Evolutionary conservation across 2,113 vertebrate genomes (phyloP), one percentile per base, ranked within the genome.

Genomic region (Tretioscincus oriximinensis): DNA sequence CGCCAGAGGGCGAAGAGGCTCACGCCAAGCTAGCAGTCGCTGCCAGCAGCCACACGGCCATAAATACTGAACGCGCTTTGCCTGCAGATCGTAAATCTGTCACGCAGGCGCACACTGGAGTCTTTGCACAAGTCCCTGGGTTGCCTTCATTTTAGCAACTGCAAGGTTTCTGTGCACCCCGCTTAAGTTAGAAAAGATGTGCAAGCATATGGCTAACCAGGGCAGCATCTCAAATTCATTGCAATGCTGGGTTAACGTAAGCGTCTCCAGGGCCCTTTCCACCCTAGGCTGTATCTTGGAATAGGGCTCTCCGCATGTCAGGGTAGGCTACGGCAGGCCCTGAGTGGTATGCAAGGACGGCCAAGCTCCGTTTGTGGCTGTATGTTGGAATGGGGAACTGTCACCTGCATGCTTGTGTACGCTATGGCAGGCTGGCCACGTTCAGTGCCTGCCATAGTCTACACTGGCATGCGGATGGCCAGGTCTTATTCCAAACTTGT

Each of bases 71-170:
- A 81, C 60, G 66, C 68, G 29, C 14, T 22, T 69, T 70, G 35
- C 58, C 73, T 69, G 65, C 65, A 70, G 80, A 28, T 61, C n/a
- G 4, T 76, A 49, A 69, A 76, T 76, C 51, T 81, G 65, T 60
- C 73, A 76, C 35, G 73, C 73, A 76, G n/a, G 47, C 61, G 7
- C 9, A 47, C 9, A n/a, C 49, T 60, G 31, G 49, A 73, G 72
- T 67, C 5, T 41, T 74, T 58, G 51, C 64, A 45, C 71, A 10
- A 10, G 51, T 69, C 54, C 65, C 66, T 60, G 20, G 20, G 54
- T 69, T 81, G 47, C 65, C n/a, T 69, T 81, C 73, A 70, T n/a
- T 61, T 22, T 76, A 60, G 35, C 58, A 64, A 73, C 31, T 41
- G 65, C 45, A 82, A 76, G n/a, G 54, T 49, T 68, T 76, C 67